A percentile compares a stretch with the other conserved stretches of the same genome.
phyloP scores from a whole-genome alignment of 2,797 vertebrate genomes.

The Rachycentron canadum region DNA sequence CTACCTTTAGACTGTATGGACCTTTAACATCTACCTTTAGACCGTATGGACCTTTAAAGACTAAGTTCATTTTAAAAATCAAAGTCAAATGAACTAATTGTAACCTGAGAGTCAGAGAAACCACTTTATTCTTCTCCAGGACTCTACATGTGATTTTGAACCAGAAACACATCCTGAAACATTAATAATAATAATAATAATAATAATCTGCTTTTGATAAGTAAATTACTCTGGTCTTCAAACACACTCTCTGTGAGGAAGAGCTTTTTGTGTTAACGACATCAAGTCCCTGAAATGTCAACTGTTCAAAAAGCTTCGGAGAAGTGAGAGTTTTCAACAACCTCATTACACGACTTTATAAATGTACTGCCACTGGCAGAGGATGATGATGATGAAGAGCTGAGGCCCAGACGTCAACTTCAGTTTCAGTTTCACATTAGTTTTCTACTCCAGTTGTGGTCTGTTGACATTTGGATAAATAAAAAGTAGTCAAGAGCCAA shows the following conservation, averaged over 20 bases:
- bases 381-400: neutral
- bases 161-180: neutral
- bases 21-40: no score
- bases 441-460: no score
- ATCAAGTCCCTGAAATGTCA: no score
- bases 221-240: neutral
- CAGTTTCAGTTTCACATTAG: slow-evolving; percentile 18
- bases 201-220: neutral
- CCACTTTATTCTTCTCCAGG: neutral
- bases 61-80: no score
- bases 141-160: neutral
- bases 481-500: slow-evolving; percentile 4
- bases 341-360: slow-evolving; percentile 15
- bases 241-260: neutral
- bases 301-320: neutral
- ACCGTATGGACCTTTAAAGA: no score
- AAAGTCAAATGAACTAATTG: no score
- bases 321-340: neutral
- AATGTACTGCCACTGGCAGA: neutral
- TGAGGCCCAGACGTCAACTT: no score
- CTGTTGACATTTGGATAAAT: slow-evolving; percentile 41
- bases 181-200: no score
- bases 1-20: no score
- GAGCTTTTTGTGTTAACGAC: neutral
- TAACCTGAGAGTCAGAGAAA: no score